Evolutionary conservation across 2,888 invertebrate species (phyloP).

Genomic region (Cantharis nigra): DNA sequence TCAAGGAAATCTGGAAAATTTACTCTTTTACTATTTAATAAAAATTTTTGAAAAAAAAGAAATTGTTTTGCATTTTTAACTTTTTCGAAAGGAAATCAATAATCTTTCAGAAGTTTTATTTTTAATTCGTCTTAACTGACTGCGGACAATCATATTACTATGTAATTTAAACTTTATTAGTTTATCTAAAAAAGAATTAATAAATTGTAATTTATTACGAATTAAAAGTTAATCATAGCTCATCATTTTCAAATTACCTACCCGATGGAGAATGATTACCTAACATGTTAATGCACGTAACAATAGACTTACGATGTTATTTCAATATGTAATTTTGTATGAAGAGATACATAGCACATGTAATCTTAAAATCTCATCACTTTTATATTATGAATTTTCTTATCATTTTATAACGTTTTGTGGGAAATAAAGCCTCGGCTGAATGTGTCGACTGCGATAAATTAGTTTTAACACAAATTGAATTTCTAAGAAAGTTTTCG

Average conservation of each 20-base stretch:
- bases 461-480: not conserved
- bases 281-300: not conserved
- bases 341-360: not conserved
- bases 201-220: not conserved
- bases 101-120: no score
- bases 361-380: not conserved
- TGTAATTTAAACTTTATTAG: not conserved
- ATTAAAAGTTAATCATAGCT: not conserved
- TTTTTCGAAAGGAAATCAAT: no score
- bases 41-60: no score
- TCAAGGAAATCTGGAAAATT: no score
- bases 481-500: not conserved
- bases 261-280: not conserved
- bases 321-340: not conserved
- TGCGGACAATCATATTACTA: not conserved
- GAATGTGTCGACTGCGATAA: not conserved
- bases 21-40: no score
- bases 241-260: not conserved
- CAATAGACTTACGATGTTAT: not conserved
- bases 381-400: not conserved
- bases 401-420: not conserved
- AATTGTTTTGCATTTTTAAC: no score
- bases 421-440: not conserved
- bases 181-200: not conserved
- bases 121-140: no score